Percentiles rank a stretch among this genome's conserved stretches.
phyloP scores from a whole-genome alignment of 2,113 vertebrate species.

The Macquaria australasica region DNA sequence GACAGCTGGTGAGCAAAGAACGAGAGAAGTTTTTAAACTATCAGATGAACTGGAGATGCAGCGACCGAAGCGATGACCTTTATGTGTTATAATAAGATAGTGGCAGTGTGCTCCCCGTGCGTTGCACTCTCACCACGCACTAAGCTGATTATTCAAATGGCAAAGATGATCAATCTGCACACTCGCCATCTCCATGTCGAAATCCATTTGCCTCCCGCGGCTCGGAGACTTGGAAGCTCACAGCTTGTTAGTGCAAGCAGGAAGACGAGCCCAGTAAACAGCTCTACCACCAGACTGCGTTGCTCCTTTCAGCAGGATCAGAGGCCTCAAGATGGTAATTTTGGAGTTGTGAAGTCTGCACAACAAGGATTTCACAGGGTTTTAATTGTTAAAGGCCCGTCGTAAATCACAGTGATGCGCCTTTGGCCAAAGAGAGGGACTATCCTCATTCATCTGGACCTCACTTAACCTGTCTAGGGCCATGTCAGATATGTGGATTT shows the following conservation, averaged over 20 bases:
- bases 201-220: conserved; percentile 51
- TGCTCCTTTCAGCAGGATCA: conserved; percentile 19
- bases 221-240: conserved; percentile 27
- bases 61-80: conserved; percentile 44
- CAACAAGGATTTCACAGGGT: conserved; percentile 10
- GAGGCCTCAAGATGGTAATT: conserved; percentile 21
- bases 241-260: conserved; percentile 19
- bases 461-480: conserved; percentile 24
- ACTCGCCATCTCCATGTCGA: conserved; percentile 33
- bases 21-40: conserved; percentile 30
- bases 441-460: conserved; percentile 17
- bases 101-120: conserved; percentile 20
- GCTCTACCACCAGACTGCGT: conserved; percentile 3
- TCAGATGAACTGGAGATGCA: not conserved
- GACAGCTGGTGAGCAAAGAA: conserved; percentile 8
- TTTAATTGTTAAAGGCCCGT: conserved; percentile 32
- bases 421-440: not conserved
- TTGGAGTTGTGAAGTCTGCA: conserved; percentile 19
- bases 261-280: conserved; percentile 7
- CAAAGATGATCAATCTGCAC: conserved; percentile 60
- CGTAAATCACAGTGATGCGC: conserved; percentile 17
- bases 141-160: conserved; percentile 65
- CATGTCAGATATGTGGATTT: conserved; percentile 25
- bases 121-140: conserved; percentile 9
- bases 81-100: conserved; percentile 20